Percentiles rank a stretch among this genome's conserved stretches.
Conservation (phyloP, 2,113 vertebrate genomes). For the Daboia siamensis region DNA sequence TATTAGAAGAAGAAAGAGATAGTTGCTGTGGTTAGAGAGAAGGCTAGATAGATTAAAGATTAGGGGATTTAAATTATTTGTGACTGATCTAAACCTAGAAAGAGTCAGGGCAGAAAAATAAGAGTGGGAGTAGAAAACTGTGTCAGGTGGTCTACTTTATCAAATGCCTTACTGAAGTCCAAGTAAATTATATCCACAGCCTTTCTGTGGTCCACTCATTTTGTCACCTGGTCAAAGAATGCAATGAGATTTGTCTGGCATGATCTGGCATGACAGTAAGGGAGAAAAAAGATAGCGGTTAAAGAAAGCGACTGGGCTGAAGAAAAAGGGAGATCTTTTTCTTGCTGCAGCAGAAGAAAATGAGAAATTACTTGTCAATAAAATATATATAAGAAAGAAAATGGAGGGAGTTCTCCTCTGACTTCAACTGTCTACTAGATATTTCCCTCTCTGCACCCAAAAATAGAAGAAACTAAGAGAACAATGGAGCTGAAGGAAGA, state of each 20-base stretch:
- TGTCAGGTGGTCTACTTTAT: background rate
- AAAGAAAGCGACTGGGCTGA: background rate
- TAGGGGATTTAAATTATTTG: background rate
- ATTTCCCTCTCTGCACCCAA: background rate
- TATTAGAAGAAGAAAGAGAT: background rate
- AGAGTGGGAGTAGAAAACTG: background rate
- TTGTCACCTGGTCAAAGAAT: too few relatives aligned
- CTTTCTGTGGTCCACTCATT: too few relatives aligned
- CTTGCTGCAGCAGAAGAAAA: background rate
- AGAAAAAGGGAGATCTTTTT: background rate
- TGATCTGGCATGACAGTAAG: background rate
- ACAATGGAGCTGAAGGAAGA: background rate
- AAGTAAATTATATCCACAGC: too few relatives aligned
- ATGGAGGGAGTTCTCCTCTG: background rate
- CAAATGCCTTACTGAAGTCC: too few relatives aligned
- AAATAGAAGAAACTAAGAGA: background rate
- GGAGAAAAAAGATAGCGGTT: background rate
- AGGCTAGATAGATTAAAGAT: background rate
- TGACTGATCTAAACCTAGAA: background rate
- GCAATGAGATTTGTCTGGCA: too few relatives aligned
- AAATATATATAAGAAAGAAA: background rate
- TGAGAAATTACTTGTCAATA: background rate
- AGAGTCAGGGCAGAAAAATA: background rate
- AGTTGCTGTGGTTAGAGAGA: background rate
- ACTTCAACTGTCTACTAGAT: background rate